Conservation (phyloP, 2,113 vertebrate genomes). For the Erythrocercus mccallii region DNA sequence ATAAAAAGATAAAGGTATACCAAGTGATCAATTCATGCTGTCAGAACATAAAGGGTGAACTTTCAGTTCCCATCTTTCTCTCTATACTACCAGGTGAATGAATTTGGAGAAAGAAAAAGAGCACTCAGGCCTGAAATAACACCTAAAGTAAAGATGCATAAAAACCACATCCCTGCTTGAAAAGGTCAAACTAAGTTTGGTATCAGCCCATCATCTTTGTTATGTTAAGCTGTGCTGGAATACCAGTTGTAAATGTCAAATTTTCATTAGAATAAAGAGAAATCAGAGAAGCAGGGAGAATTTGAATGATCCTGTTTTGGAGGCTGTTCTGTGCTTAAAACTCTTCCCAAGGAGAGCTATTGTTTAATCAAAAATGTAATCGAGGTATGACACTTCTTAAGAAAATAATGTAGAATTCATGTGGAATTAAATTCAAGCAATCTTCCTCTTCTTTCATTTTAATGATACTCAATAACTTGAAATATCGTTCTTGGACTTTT, state of each 20-base stretch:
- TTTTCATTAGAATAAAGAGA: background rate
- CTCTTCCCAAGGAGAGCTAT: background rate
- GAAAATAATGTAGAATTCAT: background rate
- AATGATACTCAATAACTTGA: background rate
- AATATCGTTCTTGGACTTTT: background rate
- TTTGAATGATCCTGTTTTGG: background rate
- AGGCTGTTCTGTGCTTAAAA: background rate
- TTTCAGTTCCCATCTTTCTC: background rate
- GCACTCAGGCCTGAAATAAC: background rate
- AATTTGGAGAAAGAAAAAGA: background rate
- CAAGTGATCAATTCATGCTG: background rate
- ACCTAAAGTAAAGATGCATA: background rate
- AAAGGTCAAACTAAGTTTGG: background rate
- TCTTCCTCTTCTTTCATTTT: background rate
- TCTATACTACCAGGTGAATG: background rate
- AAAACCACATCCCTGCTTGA: background rate
- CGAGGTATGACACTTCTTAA: background rate
- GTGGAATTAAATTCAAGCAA: background rate
- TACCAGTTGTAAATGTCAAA: background rate
- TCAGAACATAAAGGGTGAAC: background rate
- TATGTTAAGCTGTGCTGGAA: background rate
- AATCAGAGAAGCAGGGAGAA: background rate
- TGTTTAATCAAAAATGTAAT: background rate
- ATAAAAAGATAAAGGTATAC: background rate
- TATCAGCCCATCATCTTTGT: background rate